Base-by-base conservation (phyloP, 2,888 invertebrate species). In the Pandemis heparana region DNA sequence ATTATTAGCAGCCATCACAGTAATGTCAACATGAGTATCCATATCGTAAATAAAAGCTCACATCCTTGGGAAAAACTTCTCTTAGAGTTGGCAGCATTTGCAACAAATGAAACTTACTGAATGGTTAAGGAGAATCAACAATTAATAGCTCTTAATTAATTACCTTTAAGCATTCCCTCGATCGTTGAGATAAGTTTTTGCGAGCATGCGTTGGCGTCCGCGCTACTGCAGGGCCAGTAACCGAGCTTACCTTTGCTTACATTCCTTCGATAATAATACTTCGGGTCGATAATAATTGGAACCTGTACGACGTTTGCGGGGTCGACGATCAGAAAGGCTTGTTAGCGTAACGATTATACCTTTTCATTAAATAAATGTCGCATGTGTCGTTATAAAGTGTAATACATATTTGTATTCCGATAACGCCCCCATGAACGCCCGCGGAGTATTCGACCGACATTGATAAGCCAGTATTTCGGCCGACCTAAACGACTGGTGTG, bases 111-210 rank as follows among this genome's bases (percentile, higher is more conserved):
- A 78, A 79, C 79, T 79, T 76, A 76, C 77, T 79, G 81, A 82
- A 83, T 84, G 77, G 80, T 82, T 89, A 88, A 84, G 82, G 85
- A 82, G 84, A 88, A 87, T 83, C 83, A 82, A 83, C 87, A 85
- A 88, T 88, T 87, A 88, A 89, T 87, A 87, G 87, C 83, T 85
- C 83, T 88, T 88, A 89, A 90, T 90, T 90, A 91, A 90, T 91
- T 90, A 83, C 83, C 84, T 84, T 81, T 83, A 83, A 81, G 83
- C 88, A 86, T 87, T 85, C 84, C 77, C 79, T 76, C 77, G 81
- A 79, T 76, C 78, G 77, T 77, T 76, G 76, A 79, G 76, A 80
- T 75, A 77, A 79, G 79, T 89, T 88, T 88, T 88, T 89, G 80
- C 77, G 65, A 77, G 69, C 73, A 77, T 73, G 79, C 78, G 75